phyloP scores from a whole-genome alignment of 1,140 invertebrate species.

The Archivesica marissinica region DNA sequence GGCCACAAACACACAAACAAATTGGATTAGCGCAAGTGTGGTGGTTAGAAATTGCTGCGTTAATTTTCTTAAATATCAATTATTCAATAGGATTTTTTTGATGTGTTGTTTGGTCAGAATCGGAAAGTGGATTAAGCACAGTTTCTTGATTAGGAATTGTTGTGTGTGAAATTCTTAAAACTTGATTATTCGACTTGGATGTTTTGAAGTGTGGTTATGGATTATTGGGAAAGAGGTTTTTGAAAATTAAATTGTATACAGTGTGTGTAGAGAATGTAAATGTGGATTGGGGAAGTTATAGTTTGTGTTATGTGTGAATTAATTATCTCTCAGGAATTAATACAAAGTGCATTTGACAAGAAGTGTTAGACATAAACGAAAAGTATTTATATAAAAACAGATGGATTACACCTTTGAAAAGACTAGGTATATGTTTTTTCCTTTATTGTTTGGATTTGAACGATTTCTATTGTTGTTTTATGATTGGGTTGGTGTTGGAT shows the following conservation, averaged over 20 bases:
- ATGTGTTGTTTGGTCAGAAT: too few relatives aligned
- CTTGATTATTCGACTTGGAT: too few relatives aligned
- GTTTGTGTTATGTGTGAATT: conserved; percentile 1
- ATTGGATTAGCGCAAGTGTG: conserved; percentile 1
- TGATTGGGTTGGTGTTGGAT: neutral
- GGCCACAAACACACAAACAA: neutral
- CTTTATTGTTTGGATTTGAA: neutral
- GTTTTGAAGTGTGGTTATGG: too few relatives aligned
- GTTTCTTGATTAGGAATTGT: too few relatives aligned
- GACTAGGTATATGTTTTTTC: neutral
- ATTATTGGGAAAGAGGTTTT: neutral
- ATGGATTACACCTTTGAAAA: neutral
- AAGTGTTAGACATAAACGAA: neutral
- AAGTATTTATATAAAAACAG: neutral
- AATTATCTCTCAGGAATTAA: neutral
- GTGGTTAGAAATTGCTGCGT: neutral
- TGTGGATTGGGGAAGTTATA: neutral
- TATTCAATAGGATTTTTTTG: too few relatives aligned
- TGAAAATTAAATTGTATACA: neutral
- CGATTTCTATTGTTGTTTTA: neutral
- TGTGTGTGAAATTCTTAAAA: too few relatives aligned
- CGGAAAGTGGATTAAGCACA: too few relatives aligned
- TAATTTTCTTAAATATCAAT: too few relatives aligned
- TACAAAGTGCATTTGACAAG: conserved; percentile 6
- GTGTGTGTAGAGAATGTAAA: neutral